Percentiles rank a stretch among this genome's conserved stretches.
These are phyloP conservation scores for Brachylomia viminalis DNA, from an alignment of 2,888 invertebrate genomes.

Conservation along the genomic window DNA sequence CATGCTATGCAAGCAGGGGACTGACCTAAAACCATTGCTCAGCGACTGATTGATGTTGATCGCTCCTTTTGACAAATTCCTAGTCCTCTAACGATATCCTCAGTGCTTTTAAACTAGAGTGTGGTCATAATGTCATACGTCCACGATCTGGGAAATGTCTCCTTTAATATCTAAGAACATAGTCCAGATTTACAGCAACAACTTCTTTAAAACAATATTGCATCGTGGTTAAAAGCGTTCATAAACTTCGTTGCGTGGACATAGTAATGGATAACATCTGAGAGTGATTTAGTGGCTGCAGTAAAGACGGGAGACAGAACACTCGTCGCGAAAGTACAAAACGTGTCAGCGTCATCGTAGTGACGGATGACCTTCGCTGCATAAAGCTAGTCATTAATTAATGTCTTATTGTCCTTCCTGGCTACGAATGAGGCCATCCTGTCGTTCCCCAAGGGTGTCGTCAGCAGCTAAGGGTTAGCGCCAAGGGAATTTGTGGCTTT, in stretches of 20 bases:
- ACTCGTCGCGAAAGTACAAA: slow-evolving; percentile 42
- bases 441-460: slow-evolving; percentile 29
- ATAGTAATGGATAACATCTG: slow-evolving; percentile 74
- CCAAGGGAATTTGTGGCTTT: slow-evolving; percentile 28
- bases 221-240: slow-evolving; percentile 46
- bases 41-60: background rate
- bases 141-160: slow-evolving; percentile 3
- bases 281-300: slow-evolving; percentile 73
- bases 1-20: too few relatives aligned
- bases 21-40: background rate
- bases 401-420: slow-evolving; percentile 35
- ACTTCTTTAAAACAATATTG: slow-evolving; percentile 44
- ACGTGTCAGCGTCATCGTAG: slow-evolving; percentile 48
- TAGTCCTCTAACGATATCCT: slow-evolving; percentile 9
- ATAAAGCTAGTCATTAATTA: slow-evolving; percentile 59
- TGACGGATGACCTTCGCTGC: slow-evolving; percentile 62
- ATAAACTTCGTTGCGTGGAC: slow-evolving; percentile 66
- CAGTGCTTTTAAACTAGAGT: background rate
- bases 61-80: background rate
- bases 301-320: slow-evolving; percentile 43
- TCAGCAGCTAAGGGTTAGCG: slow-evolving; percentile 16
- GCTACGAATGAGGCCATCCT: slow-evolving; percentile 23
- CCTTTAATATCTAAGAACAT: background rate
- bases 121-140: background rate
- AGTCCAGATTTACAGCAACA: slow-evolving; percentile 18